Percentiles rank a stretch among this genome's conserved stretches.
These are phyloP conservation scores for Laupala kohalensis DNA, from an alignment of 1,140 invertebrate genomes.

Conservation along the genomic window DNA sequence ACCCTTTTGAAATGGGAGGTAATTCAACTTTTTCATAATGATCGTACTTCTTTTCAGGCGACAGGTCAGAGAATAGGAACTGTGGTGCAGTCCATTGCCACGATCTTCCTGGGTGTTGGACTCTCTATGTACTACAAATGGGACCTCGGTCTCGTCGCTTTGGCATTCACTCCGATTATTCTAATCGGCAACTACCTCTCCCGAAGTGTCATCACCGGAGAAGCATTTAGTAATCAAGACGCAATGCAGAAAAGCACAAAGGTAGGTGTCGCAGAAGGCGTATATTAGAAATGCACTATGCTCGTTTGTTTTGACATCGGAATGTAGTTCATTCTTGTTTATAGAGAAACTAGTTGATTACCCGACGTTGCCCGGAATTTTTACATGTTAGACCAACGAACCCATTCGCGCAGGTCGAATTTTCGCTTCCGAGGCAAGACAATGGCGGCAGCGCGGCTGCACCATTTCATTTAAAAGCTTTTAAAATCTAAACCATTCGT, in stretches of 20 bases:
- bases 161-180: constrained; percentile 44
- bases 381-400: too few species aligned
- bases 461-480: too few species aligned
- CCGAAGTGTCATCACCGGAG: neutral
- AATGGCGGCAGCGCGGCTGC: too few species aligned
- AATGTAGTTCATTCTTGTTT: too few species aligned
- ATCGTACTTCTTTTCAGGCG: constrained; percentile 35
- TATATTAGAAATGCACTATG: too few species aligned
- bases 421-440: too few species aligned
- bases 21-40: neutral
- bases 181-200: constrained; percentile 28
- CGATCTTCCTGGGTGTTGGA: constrained; percentile 41
- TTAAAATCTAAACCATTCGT: too few species aligned
- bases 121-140: constrained; percentile 57
- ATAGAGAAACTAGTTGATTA: too few species aligned
- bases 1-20: too few species aligned
- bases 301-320: too few species aligned
- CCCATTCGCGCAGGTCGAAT: too few species aligned
- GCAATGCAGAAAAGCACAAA: constrained; percentile 8
- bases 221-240: neutral
- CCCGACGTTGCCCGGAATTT: too few species aligned
- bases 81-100: constrained; percentile 50
- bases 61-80: constrained; percentile 58
- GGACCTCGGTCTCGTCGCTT: constrained; percentile 52
- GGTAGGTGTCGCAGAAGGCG: constrained; percentile 3